Evolutionary conservation across 1,140 invertebrate genomes (phyloP).

Genomic region (Papilio machaon): DNA sequence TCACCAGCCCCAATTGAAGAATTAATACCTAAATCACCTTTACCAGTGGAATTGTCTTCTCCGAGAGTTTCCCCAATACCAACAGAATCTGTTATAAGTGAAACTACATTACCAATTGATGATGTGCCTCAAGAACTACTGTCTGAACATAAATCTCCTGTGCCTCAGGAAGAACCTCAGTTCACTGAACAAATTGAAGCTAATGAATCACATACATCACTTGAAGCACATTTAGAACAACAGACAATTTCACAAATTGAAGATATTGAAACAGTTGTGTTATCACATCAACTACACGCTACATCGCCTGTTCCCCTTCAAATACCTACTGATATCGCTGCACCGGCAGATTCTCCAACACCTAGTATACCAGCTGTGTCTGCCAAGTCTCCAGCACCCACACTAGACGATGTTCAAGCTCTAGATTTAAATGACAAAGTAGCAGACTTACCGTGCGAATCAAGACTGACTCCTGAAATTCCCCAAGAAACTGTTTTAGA

Average conservation of each 20-base stretch:
- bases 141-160: slow-evolving; percentile 19
- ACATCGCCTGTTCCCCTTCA: neutral
- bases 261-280: neutral
- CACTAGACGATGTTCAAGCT: neutral
- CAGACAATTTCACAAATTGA: neutral
- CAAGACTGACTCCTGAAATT: slow-evolving; percentile 42
- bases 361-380: slow-evolving; percentile 2
- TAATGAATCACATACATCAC: neutral
- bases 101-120: slow-evolving; percentile 31
- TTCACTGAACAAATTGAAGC: neutral
- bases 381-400: slow-evolving; percentile 1
- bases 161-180: neutral
- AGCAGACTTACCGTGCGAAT: slow-evolving; percentile 23
- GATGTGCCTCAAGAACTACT: slow-evolving; percentile 24
- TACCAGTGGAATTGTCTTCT: slow-evolving; percentile 45
- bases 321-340: neutral
- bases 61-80: slow-evolving; percentile 52
- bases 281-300: neutral
- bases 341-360: neutral
- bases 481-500: slow-evolving; percentile 38
- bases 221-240: neutral
- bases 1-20: slow-evolving; percentile 32
- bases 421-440: slow-evolving; percentile 17
- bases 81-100: slow-evolving; percentile 23
- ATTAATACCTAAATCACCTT: slow-evolving; percentile 37